phyloP scores from a whole-genome alignment of 2,888 invertebrate genomes.

The Clusia tigrina region DNA sequence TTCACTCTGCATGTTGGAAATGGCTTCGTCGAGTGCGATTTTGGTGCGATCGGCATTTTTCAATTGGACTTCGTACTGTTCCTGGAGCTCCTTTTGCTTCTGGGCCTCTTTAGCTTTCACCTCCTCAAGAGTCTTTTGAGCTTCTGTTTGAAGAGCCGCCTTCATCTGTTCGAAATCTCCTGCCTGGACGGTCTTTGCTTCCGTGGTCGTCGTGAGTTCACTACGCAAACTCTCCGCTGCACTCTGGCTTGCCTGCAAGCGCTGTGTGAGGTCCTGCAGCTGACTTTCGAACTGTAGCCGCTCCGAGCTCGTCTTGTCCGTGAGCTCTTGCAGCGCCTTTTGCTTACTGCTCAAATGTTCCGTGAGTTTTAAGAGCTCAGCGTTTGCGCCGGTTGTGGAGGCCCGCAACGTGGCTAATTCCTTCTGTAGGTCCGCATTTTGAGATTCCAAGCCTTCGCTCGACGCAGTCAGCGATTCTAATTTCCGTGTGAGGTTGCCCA shows the following conservation, averaged over 20 bases:
- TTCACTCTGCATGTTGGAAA: slow-evolving; percentile 38
- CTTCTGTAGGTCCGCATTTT: slow-evolving; percentile 43
- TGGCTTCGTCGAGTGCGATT: slow-evolving; percentile 37
- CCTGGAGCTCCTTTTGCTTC: slow-evolving; percentile 37
- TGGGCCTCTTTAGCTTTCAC: slow-evolving; percentile 30
- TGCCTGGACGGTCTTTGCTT: slow-evolving; percentile 29
- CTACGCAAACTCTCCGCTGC: slow-evolving; percentile 34
- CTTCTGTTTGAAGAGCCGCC: slow-evolving; percentile 26
- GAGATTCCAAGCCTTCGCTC: slow-evolving; percentile 39
- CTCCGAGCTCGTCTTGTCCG: slow-evolving; percentile 43
- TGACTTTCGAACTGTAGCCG: slow-evolving; percentile 45
- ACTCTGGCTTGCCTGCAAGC: slow-evolving; percentile 38
- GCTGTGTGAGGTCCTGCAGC: slow-evolving; percentile 46
- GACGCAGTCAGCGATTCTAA: slow-evolving; percentile 42
- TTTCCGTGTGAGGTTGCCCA: slow-evolving; percentile 45
- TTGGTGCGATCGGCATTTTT: slow-evolving; percentile 37
- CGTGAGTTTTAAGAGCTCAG: slow-evolving; percentile 41
- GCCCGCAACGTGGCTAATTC: slow-evolving; percentile 39
- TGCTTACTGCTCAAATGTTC: slow-evolving; percentile 44
- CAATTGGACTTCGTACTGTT: slow-evolving; percentile 38
- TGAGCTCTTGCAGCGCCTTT: slow-evolving; percentile 40
- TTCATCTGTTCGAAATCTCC: slow-evolving; percentile 34
- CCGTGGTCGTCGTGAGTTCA: slow-evolving; percentile 25
- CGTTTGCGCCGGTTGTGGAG: slow-evolving; percentile 39
- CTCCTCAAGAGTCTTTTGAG: slow-evolving; percentile 26